These are phyloP conservation scores for Galeopsomyia nigrocyanea DNA, from an alignment of 2,888 invertebrate genomes.

Conservation along the genomic window DNA sequence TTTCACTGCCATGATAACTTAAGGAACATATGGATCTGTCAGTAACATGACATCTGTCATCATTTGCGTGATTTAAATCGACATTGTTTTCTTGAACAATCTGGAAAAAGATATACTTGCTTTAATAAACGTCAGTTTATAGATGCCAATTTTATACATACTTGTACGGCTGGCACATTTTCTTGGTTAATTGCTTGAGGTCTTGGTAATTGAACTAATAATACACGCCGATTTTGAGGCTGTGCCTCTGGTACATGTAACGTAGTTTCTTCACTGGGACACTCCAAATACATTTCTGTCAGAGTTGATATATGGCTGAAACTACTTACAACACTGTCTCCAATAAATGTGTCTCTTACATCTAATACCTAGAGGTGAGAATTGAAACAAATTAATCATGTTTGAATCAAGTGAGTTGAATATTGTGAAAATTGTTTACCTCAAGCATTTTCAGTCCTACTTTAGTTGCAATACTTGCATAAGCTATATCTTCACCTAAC, in stretches of 20 bases:
- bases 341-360: constrained; percentile 72
- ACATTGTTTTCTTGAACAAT: constrained; percentile 36
- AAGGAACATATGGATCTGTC: constrained; percentile 64
- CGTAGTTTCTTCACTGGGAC: constrained; percentile 58
- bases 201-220: constrained; percentile 43
- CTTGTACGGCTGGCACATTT: constrained; percentile 43
- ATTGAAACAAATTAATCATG: background rate
- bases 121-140: background rate
- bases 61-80: constrained; percentile 41
- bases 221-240: constrained; percentile 43
- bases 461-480: constrained; percentile 80
- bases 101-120: constrained; percentile 27
- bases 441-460: constrained; percentile 78
- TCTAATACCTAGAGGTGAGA: constrained; percentile 69
- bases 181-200: constrained; percentile 27
- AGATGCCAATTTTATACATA: constrained; percentile 22
- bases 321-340: constrained; percentile 74
- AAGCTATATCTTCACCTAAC: constrained; percentile 81
- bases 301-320: constrained; percentile 72
- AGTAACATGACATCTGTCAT: constrained; percentile 56
- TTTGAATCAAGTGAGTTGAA: background rate
- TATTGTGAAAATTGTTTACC: constrained; percentile 62
- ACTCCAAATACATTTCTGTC: constrained; percentile 71
- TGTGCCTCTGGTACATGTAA: constrained; percentile 53
- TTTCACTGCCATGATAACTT: constrained; percentile 57